phyloP scores from a whole-genome alignment of 2,113 vertebrate genomes.

The Urocolius indicus region DNA sequence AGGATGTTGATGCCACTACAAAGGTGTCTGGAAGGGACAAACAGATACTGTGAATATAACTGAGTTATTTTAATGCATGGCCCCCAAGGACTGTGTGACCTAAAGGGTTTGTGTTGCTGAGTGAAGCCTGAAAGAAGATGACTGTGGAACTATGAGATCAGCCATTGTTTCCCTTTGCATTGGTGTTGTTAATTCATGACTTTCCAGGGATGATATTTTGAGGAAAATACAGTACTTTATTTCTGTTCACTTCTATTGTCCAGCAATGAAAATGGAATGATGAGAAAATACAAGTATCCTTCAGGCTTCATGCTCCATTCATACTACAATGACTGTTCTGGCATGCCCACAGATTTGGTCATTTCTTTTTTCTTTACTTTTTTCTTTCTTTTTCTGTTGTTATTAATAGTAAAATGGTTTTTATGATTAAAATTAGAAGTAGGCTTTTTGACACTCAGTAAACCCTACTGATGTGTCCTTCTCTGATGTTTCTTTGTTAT shows the following conservation, averaged over 20 bases:
- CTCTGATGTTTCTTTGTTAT: background rate
- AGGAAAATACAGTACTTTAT: conserved; percentile 6
- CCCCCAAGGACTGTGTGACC: background rate
- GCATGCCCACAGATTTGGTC: background rate
- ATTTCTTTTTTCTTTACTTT: background rate
- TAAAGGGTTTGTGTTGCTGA: conserved; percentile 18
- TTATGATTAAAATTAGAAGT: background rate
- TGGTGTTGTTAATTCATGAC: background rate
- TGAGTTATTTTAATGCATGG: conserved; percentile 24
- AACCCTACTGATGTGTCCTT: background rate
- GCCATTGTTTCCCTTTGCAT: background rate
- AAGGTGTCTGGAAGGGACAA: background rate
- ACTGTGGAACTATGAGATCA: background rate
- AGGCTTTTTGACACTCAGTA: background rate
- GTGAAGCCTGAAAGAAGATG: background rate
- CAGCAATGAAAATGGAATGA: background rate
- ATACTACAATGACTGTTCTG: background rate
- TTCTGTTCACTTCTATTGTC: background rate
- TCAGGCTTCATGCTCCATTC: background rate
- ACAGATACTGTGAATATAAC: background rate
- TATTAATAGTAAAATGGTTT: background rate
- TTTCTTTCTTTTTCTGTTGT: background rate
- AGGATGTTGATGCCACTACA: background rate
- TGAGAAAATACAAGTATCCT: background rate
- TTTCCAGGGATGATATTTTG: background rate